Percentiles rank a stretch among this genome's conserved stretches.
Conservation (phyloP, 1,140 invertebrate genomes). For the Hyposmocoma kahamanoa region DNA sequence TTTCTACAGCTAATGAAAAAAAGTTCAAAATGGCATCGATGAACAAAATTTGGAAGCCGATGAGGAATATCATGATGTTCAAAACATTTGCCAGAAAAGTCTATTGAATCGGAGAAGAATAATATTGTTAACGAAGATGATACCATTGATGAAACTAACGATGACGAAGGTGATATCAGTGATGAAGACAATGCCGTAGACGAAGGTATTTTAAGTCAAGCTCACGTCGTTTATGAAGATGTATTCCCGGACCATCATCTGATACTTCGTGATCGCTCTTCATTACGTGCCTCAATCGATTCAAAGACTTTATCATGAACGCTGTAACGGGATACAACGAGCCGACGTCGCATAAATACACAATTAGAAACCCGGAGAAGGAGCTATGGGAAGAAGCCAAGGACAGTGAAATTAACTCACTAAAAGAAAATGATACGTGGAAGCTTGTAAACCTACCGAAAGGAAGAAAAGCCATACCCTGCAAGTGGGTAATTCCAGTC, state of each 20-base stretch:
- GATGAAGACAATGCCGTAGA: not conserved
- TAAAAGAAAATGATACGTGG: conserved; percentile 22
- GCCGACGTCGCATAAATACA: conserved; percentile 12
- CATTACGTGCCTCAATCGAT: not conserved
- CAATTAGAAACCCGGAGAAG: conserved; percentile 9
- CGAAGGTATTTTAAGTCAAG: not conserved
- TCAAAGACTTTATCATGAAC: not conserved
- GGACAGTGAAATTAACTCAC: conserved; percentile 15
- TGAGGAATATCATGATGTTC: not conserved
- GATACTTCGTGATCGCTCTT: not conserved
- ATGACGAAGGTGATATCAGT: not conserved
- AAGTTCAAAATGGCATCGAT: not conserved
- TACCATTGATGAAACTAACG: not conserved
- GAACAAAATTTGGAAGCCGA: too few species aligned
- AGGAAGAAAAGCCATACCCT: conserved; percentile 15
- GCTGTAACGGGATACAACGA: not conserved
- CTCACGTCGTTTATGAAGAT: not conserved
- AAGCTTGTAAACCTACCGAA: conserved; percentile 15
- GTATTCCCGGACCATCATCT: not conserved
- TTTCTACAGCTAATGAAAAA: not conserved
- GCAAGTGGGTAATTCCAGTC: conserved; percentile 25
- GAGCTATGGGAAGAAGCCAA: conserved; percentile 20
- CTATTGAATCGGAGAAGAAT: not conserved
- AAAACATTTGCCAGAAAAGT: not conserved
- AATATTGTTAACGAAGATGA: not conserved